Percentiles rank a stretch among this genome's conserved stretches.
Evolutionary conservation across 1,140 invertebrate species (phyloP).

Genomic region (Ostrea denselamellosa): DNA sequence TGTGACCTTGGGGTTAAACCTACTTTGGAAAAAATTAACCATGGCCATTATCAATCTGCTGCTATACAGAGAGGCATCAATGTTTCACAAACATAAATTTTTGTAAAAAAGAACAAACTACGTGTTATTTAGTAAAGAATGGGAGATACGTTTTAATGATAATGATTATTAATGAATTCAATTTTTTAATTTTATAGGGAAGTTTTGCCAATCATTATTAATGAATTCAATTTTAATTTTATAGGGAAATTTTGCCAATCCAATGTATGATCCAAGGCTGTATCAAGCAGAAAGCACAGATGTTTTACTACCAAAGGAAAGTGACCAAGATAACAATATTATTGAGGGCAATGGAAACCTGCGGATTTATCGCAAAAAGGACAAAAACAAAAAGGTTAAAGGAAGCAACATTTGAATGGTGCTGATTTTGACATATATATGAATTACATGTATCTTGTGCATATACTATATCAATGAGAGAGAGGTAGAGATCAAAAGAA

Average conservation of each 20-base stretch:
- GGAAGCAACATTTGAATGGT: not conserved
- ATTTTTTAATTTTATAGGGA: not conserved
- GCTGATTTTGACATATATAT: not conserved
- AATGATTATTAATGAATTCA: not conserved
- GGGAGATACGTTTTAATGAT: no score
- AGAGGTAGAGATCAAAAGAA: not conserved
- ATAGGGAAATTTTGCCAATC: conserved; percentile 70
- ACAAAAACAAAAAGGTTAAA: conserved; percentile 20
- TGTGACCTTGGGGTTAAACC: no score
- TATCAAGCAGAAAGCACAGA: conserved; percentile 77
- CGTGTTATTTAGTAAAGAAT: no score
- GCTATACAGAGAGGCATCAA: no score
- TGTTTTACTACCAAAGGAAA: conserved; percentile 56
- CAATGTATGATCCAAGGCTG: conserved; percentile 89
- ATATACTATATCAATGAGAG: not conserved
- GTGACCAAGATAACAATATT: conserved; percentile 43
- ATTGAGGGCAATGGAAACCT: conserved; percentile 52
- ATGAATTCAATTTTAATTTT: conserved; percentile 25
- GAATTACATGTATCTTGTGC: not conserved
- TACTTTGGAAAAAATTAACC: no score
- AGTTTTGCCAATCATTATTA: not conserved
- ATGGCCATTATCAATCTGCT: no score
- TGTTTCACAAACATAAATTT: no score
- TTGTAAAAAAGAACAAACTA: no score
- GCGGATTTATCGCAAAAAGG: conserved; percentile 48